Conservation (phyloP, 92 coral and sea anemone genomes). For the Umimayanthus kanabou region DNA sequence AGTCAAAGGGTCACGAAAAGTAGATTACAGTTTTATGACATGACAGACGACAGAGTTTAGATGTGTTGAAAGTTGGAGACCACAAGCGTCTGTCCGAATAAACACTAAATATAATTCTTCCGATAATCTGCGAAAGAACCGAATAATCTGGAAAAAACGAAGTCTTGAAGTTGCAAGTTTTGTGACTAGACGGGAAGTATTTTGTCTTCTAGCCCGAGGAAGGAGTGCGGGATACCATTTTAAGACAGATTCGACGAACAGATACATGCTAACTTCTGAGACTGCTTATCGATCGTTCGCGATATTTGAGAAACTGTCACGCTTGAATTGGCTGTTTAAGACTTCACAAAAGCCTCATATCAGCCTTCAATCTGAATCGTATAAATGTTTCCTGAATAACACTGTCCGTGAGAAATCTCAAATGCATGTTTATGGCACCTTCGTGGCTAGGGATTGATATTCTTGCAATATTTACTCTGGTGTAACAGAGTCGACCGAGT, state of each 20-base stretch:
- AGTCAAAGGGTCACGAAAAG: slow-evolving; percentile 35
- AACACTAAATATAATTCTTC: slow-evolving; percentile 39
- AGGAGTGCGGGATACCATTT: slow-evolving; percentile 15
- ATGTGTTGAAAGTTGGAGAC: slow-evolving; percentile 40
- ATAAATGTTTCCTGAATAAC: slow-evolving; percentile 39
- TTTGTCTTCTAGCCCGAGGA: slow-evolving; percentile 8
- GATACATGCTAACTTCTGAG: slow-evolving; percentile 14
- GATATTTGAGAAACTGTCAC: slow-evolving; percentile 13
- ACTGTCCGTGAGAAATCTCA: slow-evolving; percentile 44
- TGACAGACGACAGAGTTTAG: slow-evolving; percentile 36
- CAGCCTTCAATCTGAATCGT: slow-evolving; percentile 26
- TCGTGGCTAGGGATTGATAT: slow-evolving; percentile 22
- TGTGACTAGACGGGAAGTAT: slow-evolving; percentile 49
- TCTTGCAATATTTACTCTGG: neutral
- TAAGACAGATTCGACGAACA: slow-evolving; percentile 13
- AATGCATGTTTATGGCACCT: slow-evolving; percentile 39
- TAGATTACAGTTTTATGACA: slow-evolving; percentile 15
- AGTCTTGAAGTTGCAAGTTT: slow-evolving; percentile 23
- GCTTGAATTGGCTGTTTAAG: slow-evolving; percentile 20
- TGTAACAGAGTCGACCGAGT: neutral
- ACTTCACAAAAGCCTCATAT: slow-evolving; percentile 12
- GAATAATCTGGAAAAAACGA: neutral
- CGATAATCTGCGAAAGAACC: slow-evolving; percentile 13
- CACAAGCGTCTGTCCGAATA: slow-evolving; percentile 42
- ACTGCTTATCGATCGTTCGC: slow-evolving; percentile 16